Evolutionary conservation across 2,888 invertebrate species (phyloP).

Genomic region (Chaetogeoica ovagalla): DNA sequence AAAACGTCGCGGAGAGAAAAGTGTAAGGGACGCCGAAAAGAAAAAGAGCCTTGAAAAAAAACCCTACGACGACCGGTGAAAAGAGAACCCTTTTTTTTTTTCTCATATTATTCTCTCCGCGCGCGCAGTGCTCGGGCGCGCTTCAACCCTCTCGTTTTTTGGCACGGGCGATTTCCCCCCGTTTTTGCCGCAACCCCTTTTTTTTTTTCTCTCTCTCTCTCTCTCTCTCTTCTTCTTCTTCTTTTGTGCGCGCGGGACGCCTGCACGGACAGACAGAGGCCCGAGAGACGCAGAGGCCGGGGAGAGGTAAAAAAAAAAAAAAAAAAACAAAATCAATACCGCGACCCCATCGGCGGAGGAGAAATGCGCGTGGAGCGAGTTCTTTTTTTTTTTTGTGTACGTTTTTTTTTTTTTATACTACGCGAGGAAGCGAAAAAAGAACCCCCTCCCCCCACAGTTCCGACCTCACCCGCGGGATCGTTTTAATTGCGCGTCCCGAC

Average conservation of each 20-base stretch:
- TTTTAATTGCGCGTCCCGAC: conserved; percentile 41
- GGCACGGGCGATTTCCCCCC: conserved; percentile 38
- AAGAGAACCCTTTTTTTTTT: conserved; percentile 33
- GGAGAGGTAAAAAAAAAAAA: conserved; percentile 1
- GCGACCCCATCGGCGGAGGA: conserved; percentile 22
- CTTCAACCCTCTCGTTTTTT: conserved; percentile 51
- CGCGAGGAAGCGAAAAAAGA: background rate
- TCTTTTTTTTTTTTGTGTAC: background rate
- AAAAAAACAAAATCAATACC: conserved; percentile 47
- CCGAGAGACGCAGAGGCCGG: no score
- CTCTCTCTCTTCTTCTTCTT: no score
- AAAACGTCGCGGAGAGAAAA: background rate
- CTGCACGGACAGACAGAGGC: no score
- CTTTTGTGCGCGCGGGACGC: no score
- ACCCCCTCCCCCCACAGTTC: no score
- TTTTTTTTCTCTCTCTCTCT: background rate
- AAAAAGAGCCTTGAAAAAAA: background rate
- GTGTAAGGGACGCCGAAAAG: no score
- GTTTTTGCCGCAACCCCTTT: conserved; percentile 39
- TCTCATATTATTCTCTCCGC: background rate
- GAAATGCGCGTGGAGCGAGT: no score
- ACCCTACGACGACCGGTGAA: conserved; percentile 8
- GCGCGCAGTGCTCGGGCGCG: background rate
- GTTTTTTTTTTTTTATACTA: conserved; percentile 12
- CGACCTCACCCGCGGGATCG: conserved; percentile 19